Evolutionary conservation across 2,888 invertebrate species (phyloP).

Genomic region (Mechanitis mazaeus): DNA sequence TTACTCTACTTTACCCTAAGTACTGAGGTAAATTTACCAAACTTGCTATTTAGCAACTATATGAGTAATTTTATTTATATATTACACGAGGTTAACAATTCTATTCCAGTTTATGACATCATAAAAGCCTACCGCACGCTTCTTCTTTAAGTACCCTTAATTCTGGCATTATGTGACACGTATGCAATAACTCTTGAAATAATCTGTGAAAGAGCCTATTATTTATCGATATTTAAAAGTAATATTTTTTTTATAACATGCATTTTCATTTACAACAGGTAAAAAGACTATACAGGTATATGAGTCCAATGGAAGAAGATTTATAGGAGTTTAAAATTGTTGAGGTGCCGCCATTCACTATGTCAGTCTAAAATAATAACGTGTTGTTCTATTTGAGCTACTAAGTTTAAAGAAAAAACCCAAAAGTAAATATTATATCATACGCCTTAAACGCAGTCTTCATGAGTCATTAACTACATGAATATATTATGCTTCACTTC

Average conservation of each 20-base stretch:
- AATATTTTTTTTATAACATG: neutral
- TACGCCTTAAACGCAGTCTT: neutral
- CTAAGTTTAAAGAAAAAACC: too few species aligned
- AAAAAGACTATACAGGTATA: neutral
- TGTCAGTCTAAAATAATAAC: too few species aligned
- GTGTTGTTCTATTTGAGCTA: too few species aligned
- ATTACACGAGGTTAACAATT: constrained; percentile 6
- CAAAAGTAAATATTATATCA: neutral
- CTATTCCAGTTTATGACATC: constrained; percentile 18
- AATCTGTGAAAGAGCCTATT: neutral
- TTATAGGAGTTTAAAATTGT: too few species aligned
- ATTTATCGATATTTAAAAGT: neutral
- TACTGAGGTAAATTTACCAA: too few species aligned
- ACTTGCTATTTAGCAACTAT: too few species aligned
- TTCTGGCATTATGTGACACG: constrained; percentile 6
- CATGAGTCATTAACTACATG: neutral
- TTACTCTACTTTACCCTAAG: too few species aligned
- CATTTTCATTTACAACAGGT: neutral
- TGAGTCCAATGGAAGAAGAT: too few species aligned
- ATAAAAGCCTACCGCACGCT: constrained; percentile 14
- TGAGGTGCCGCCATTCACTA: too few species aligned
- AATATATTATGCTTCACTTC: constrained; percentile 1
- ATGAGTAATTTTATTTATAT: too few species aligned
- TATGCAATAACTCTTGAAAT: constrained; percentile 2
- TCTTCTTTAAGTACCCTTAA: constrained; percentile 7